Percentiles rank a stretch among this genome's conserved stretches.
These are phyloP conservation scores for Drosophila hamatofila DNA, from an alignment of 2,888 invertebrate genomes.

Conservation along the genomic window DNA sequence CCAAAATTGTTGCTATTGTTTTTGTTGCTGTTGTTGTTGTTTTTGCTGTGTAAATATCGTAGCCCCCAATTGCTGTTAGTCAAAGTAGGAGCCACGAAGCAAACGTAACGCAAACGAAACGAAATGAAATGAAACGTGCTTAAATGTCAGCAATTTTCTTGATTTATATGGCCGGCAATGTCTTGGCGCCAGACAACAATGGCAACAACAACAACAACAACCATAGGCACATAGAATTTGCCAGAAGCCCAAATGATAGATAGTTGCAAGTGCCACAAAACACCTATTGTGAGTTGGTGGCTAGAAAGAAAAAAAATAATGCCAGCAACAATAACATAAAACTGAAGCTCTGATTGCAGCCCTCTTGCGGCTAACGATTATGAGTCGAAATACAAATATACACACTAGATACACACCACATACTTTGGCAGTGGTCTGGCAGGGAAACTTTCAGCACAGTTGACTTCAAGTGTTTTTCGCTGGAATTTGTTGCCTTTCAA, in stretches of 20 bases:
- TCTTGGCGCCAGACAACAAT: slow-evolving; percentile 68
- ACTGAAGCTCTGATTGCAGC: slow-evolving; percentile 49
- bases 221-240: slow-evolving; percentile 43
- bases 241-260: slow-evolving; percentile 57
- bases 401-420: background rate
- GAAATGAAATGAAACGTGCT: slow-evolving; percentile 73
- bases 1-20: slow-evolving; percentile 41
- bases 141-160: slow-evolving; percentile 81
- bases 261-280: slow-evolving; percentile 66
- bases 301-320: slow-evolving; percentile 9
- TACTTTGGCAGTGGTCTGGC: slow-evolving; percentile 13
- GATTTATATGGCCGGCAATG: slow-evolving; percentile 75
- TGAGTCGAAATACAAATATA: slow-evolving; percentile 38
- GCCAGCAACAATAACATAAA: background rate
- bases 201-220: slow-evolving; percentile 46
- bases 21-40: slow-evolving; percentile 34
- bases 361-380: slow-evolving; percentile 63
- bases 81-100: slow-evolving; percentile 10
- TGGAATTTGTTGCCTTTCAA: slow-evolving; percentile 36
- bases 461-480: slow-evolving; percentile 48
- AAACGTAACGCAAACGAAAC: slow-evolving; percentile 41
- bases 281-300: slow-evolving; percentile 48
- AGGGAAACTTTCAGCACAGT: slow-evolving; percentile 29
- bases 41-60: slow-evolving; percentile 60
- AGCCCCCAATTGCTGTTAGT: slow-evolving; percentile 13